Percentiles rank a stretch among this genome's conserved stretches.
phyloP scores from a whole-genome alignment of 2,113 vertebrate genomes.

The Gallinago undulata region DNA sequence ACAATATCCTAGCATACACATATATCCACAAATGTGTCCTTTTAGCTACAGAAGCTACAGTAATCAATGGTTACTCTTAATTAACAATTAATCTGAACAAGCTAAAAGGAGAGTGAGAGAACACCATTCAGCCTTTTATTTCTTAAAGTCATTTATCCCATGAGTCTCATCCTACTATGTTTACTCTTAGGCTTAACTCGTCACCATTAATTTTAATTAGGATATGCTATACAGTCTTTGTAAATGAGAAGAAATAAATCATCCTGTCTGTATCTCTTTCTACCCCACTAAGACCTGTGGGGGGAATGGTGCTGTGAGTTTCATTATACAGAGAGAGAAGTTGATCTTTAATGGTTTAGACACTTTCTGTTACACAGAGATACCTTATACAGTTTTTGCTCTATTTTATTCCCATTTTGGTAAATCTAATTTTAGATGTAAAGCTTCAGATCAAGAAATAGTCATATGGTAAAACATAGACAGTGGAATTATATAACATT shows the following conservation, averaged over 20 bases:
- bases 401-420: background rate
- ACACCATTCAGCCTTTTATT: background rate
- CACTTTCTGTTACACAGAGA: background rate
- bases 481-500: background rate
- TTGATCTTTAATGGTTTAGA: background rate
- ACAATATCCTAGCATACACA: background rate
- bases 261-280: background rate
- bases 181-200: background rate
- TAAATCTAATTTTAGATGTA: background rate
- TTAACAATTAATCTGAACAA: background rate
- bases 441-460: background rate
- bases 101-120: background rate
- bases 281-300: background rate
- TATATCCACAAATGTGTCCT: background rate
- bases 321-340: background rate
- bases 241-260: constrained; percentile 44
- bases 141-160: background rate
- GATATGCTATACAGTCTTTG: background rate
- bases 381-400: background rate
- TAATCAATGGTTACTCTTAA: background rate
- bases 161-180: background rate
- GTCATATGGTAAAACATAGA: background rate
- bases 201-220: constrained; percentile 22
- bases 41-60: background rate
- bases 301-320: background rate